Evolutionary conservation across 2,888 invertebrate species (phyloP), one percentile per base, ranked within the genome.

Genomic region (Altica lythri): DNA sequence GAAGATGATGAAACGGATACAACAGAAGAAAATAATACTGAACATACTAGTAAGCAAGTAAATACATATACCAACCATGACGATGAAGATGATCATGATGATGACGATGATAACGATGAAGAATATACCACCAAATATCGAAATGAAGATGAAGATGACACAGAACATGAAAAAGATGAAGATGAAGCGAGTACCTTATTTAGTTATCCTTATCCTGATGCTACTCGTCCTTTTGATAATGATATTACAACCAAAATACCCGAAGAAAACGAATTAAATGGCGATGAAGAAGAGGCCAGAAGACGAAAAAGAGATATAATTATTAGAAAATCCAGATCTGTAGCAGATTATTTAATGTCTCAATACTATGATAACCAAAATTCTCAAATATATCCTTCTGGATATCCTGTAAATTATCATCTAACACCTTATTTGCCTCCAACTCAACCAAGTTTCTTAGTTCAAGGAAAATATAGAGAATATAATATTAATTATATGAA

Each of bases 401-500:
- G 16, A 5, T 35, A 35, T 12, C 4, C 14, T 12, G 42, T 14
- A 17, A 30, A 18, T 30, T 35, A 43, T 35, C 17, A 25, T 17
- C 16, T 32, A 8, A 34, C n/a, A 17, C 60, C 55, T 16, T 69
- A 71, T 48, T 45, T 58, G 44, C 68, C 70, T 0, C 64, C 70
- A 34, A 65, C 67, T 42, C 65, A 66, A 5, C 62, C 66, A 18
- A 69, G 70, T 65, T 69, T 79, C 74, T 38, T 78, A 49, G 72
- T 75, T 25, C 77, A 80, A 58, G 79, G 80, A 38, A 66, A 67
- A 42, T 74, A 78, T 54, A 80, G 83, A 75, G 76, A 77, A 53
- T 55, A 68, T n/a, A 70, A 75, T 47, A 82, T 86, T 42, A 81
- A 83, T 55, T 88, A 85, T 69, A 88, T 90, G 80, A 83, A 84